These are phyloP conservation scores for Dryocosmus kuriphilus DNA, from an alignment of 2,888 invertebrate species.

Conservation along the genomic window DNA sequence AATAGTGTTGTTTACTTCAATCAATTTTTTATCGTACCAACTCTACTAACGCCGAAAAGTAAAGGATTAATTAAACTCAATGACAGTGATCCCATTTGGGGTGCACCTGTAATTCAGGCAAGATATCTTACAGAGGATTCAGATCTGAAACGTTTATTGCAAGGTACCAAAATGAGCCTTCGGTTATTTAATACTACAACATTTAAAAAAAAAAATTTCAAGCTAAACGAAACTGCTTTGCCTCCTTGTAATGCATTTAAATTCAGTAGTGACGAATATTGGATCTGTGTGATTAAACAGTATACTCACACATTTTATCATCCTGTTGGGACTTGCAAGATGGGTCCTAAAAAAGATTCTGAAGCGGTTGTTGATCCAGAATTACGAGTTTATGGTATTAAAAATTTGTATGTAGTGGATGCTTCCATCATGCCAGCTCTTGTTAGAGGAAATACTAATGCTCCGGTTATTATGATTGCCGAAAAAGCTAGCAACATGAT, in stretches of 20 bases:
- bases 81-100: slow-evolving; percentile 85
- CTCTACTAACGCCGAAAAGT: slow-evolving; percentile 91
- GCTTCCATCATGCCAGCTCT: slow-evolving; percentile 81
- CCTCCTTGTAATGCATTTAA: slow-evolving; percentile 83
- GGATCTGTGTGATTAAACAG: slow-evolving; percentile 85
- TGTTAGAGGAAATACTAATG: slow-evolving; percentile 80
- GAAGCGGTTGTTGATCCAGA: too few relatives aligned
- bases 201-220: slow-evolving; percentile 79
- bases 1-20: slow-evolving; percentile 68
- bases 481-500: slow-evolving; percentile 81
- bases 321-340: slow-evolving; percentile 76
- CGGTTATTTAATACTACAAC: slow-evolving; percentile 80
- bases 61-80: slow-evolving; percentile 89
- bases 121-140: not conserved
- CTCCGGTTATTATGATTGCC: slow-evolving; percentile 80
- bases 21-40: slow-evolving; percentile 90
- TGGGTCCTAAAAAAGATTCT: too few relatives aligned
- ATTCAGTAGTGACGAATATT: slow-evolving; percentile 84
- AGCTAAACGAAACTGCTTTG: slow-evolving; percentile 80
- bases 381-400: too few relatives aligned
- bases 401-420: too few relatives aligned
- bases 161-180: slow-evolving; percentile 80
- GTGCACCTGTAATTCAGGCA: not conserved
- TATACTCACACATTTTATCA: slow-evolving; percentile 84
- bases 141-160: not conserved